Evolutionary conservation across 2,113 vertebrate genomes (phyloP).

Genomic region (Willisornis vidua): DNA sequence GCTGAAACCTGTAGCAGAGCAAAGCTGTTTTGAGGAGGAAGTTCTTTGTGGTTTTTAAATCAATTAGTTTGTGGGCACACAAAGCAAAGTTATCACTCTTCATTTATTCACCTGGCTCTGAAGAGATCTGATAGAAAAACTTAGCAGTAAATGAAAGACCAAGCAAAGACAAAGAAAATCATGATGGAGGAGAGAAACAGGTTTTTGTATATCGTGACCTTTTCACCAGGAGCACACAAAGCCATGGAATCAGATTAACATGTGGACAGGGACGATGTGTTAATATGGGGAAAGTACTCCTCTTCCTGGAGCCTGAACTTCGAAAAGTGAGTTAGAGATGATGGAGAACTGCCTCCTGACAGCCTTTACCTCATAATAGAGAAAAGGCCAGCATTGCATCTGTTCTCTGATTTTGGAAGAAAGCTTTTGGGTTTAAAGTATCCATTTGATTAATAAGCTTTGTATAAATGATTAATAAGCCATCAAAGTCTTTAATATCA

Average conservation of each 20-base stretch:
- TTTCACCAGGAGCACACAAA: not conserved
- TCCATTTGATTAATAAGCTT: slow-evolving; percentile 24
- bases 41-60: not conserved
- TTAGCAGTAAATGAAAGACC: not conserved
- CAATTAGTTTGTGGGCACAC: not conserved
- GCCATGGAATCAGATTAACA: not conserved
- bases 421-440: not conserved
- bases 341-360: not conserved
- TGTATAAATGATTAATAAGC: slow-evolving; percentile 45
- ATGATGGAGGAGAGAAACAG: not conserved
- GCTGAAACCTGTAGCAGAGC: not conserved
- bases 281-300: not conserved
- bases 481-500: slow-evolving; percentile 35
- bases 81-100: not conserved
- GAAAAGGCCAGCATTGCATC: not conserved
- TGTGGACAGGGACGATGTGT: not conserved
- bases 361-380: not conserved
- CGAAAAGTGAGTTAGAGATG: not conserved
- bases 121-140: not conserved
- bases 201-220: not conserved
- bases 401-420: not conserved
- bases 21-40: not conserved
- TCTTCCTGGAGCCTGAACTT: not conserved
- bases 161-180: not conserved
- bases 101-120: not conserved